Base-by-base conservation (phyloP, 64 coral and sea anemone species). In the Montipora sp. region DNA sequence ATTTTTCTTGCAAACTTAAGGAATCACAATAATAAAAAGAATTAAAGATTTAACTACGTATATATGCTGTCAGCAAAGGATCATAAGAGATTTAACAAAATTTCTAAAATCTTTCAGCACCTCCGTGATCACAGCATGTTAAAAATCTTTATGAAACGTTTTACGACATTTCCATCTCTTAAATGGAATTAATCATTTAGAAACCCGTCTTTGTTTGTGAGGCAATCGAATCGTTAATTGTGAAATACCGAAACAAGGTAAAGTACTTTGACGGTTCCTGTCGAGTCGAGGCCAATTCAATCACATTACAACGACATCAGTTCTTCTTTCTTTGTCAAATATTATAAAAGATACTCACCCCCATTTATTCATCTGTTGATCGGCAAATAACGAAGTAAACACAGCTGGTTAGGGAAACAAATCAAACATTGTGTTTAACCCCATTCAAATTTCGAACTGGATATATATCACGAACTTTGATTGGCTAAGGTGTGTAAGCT, bases 401-500 rank as follows among this genome's bases (percentile, higher is more conserved):
- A 84, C 82, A 84, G 82, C 82, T 84, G 82, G 46, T 71, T 19
- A 21, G n/a, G 46, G 7, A 49, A 10, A 16, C 3, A 43, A 48
- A 70, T 5, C 45, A 84, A 84, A 49, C 14, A 16, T 51, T 83
- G 10, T 63, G 70, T 83, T 18, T 2, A 58, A 58, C 21, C 16
- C 13, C 81, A 85, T 96, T 96, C 93, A 92, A 96, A 96, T 96
- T 96, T 96, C 95, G 95, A 96, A 96, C 95, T 27, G 80, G 19
- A 45, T 9, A 90, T 71, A 21, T 10, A 51, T 78, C 61, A 23
- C 87, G 44, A 4, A 63, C 57, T 83, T 77, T 96, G 95, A 96
- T 96, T 57, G 53, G 53, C 93, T 51, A 48, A 87, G 36, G 60
- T n/a, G 5, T 15, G 2, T 19, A 10, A 72, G 22, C 95, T 51